Evolutionary conservation across 2,113 vertebrate genomes (phyloP), one percentile per base, ranked within the genome.

Genomic region (Cavia aperea): DNA sequence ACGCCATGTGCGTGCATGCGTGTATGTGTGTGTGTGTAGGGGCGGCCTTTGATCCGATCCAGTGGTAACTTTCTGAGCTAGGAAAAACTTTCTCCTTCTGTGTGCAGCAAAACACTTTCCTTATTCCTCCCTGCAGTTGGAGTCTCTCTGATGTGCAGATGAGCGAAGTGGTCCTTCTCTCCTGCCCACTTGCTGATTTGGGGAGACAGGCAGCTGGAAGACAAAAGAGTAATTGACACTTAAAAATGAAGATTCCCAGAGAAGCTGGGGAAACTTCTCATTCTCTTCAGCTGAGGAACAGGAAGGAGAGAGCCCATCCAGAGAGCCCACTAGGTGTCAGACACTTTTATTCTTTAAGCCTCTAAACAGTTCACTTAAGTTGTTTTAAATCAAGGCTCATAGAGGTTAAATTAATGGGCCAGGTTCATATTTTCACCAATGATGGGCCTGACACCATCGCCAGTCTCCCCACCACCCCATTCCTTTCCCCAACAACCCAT

Each of bases 331-430:
- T 90, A 70, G 81, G 58, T 62, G 39, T 66, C 68, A 78, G 65
- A 73, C 43, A 58, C 49, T 49, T 91, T 89, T 54, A 91, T 46
- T 51, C 75, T 88, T 87, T 75, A 89, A 88, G 70, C 73, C 23
- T 70, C 72, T 93, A 56, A 75, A 87, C 33, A 66, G 62, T 90
- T 79, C 81, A 65, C 2, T 91, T 49, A 19, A 21, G 21, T 43
- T 82, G 83, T 29, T 88, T 89, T 89, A 51, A 79, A 86, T 87
- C 23, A 89, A 87, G 58, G 23, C 49, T 81, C 81, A 23, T 26
- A 72, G 36, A 90, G 46, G 31, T 75, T 68, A 93, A 92, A 65
- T 63, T 81, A 75, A 39, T 33, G 58, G n/a, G 65, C 65, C 65
- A 87, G 84, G 60, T 75, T 68, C 75, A 39, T 24, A 49, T 62